Percentiles rank a stretch among this genome's conserved stretches.
phyloP scores from a whole-genome alignment of 2,888 invertebrate genomes.

The Conomelus anceps region DNA sequence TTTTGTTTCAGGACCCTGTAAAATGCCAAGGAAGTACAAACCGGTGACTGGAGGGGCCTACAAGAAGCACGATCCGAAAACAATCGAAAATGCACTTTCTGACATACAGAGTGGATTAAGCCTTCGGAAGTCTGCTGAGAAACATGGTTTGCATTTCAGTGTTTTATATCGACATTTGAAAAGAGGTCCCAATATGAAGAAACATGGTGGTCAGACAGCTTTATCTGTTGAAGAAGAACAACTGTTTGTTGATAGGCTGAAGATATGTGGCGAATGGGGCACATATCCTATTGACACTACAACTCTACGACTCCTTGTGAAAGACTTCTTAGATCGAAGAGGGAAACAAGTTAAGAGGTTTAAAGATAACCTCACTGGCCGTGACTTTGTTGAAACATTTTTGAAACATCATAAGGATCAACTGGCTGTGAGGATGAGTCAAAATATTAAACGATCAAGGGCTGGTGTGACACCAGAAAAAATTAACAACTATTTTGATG shows the following conservation, averaged over 20 bases:
- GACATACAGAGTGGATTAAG: conserved; percentile 15
- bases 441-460: conserved; percentile 33
- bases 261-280: conserved; percentile 31
- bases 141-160: conserved; percentile 9
- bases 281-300: conserved; percentile 30
- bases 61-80: conserved; percentile 13
- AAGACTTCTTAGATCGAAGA: conserved; percentile 31
- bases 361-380: conserved; percentile 31
- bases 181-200: conserved; percentile 13
- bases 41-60: conserved; percentile 15
- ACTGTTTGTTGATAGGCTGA: conserved; percentile 19
- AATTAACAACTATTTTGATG: conserved; percentile 33
- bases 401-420: conserved; percentile 28
- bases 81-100: conserved; percentile 14
- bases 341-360: conserved; percentile 30
- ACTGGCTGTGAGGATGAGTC: conserved; percentile 26
- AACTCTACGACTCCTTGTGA: conserved; percentile 32
- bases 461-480: conserved; percentile 32
- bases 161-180: conserved; percentile 22
- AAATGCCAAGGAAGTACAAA: conserved; percentile 17
- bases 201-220: conserved; percentile 26
- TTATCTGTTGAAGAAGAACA: conserved; percentile 27
- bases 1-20: conserved; percentile 10
- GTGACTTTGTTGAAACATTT: conserved; percentile 31
- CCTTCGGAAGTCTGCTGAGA: conserved; percentile 17